A percentile compares a stretch with the other conserved stretches of the same genome.
phyloP scores from a whole-genome alignment of 2,113 vertebrate species.

The Cettia cetti region DNA sequence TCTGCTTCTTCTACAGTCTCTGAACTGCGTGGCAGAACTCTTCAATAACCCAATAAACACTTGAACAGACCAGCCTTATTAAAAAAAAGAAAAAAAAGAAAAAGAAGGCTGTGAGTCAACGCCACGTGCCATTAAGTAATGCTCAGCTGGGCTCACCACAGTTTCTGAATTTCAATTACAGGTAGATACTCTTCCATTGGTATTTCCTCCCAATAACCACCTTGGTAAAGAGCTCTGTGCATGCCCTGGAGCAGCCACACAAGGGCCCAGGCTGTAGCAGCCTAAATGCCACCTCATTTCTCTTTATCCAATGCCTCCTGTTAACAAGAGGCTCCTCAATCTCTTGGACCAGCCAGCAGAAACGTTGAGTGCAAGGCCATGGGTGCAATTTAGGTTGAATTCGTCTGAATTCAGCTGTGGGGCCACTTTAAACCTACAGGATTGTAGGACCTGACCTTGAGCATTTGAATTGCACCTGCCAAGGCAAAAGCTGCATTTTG shows the following conservation, averaged over 20 bases:
- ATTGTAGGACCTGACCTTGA: neutral
- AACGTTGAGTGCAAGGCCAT: accelerated
- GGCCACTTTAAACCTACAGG: accelerated
- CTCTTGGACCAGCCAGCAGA: neutral
- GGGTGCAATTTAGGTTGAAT: neutral
- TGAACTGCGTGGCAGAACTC: neutral
- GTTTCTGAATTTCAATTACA: neutral
- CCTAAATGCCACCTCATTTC: neutral
- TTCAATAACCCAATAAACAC: neutral
- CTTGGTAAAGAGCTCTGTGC: neutral
- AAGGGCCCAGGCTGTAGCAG: accelerated
- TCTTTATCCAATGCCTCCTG: neutral
- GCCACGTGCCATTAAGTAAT: neutral
- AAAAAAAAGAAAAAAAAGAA: neutral
- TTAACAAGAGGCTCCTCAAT: neutral
- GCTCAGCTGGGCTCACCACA: neutral
- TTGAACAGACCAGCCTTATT: neutral
- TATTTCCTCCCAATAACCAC: neutral
- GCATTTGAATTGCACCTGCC: neutral
- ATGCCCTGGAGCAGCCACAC: neutral
- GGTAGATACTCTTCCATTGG: neutral
- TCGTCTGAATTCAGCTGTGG: neutral
- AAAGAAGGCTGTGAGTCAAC: neutral
- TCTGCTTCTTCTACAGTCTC: neutral
- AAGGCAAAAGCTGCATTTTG: neutral